A percentile compares a stretch with the other conserved stretches of the same genome.
phyloP scores from a whole-genome alignment of 2,113 vertebrate genomes.

The Cryptoleucopteryx plumbea region DNA sequence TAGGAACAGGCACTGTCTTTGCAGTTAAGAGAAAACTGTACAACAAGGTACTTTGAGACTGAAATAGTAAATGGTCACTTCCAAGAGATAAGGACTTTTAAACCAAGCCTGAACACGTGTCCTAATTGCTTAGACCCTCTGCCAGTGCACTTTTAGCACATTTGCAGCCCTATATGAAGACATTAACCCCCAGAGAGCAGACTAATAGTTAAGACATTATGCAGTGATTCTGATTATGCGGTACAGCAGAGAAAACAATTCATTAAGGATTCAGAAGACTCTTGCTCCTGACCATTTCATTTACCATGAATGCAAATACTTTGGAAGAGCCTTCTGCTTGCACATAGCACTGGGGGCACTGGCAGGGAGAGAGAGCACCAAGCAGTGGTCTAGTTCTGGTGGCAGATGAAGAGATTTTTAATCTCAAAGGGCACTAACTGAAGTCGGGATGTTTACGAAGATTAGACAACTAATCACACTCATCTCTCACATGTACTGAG shows the following conservation, averaged over 20 bases:
- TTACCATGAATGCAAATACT: rapidly evolving
- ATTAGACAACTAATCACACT: neutral
- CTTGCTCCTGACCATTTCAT: neutral
- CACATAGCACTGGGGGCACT: neutral
- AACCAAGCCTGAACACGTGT: neutral
- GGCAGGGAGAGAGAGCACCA: neutral
- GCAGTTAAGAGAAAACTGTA: neutral
- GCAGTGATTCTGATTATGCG: neutral
- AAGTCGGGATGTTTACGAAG: neutral
- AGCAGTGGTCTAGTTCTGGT: neutral
- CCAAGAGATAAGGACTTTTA: neutral
- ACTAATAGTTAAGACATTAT: rapidly evolving
- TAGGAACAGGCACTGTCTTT: too few species aligned
- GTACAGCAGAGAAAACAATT: neutral
- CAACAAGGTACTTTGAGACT: neutral
- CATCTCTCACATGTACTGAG: neutral
- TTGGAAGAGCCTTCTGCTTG: neutral
- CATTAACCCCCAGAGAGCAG: neutral
- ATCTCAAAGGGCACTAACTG: neutral
- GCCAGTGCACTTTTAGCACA: rapidly evolving
- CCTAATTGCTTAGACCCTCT: neutral
- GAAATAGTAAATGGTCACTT: neutral
- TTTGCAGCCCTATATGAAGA: rapidly evolving
- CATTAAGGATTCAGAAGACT: neutral
- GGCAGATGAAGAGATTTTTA: neutral